phyloP scores from a whole-genome alignment of 2,888 invertebrate species.

The Drosophila colorata region DNA sequence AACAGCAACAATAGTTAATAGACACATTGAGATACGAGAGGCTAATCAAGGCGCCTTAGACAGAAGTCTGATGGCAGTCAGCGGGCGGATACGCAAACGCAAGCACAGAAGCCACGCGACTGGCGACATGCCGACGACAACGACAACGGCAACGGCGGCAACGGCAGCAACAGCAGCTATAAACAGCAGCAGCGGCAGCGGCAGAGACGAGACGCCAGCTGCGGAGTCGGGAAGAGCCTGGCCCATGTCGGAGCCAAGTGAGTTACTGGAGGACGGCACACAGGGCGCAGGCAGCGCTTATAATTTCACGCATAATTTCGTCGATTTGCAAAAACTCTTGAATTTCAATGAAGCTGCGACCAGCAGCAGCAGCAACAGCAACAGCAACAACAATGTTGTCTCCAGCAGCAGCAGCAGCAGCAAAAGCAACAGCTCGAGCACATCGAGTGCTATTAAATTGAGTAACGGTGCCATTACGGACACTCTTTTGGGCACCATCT shows the following conservation, averaged over 20 bases:
- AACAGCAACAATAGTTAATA: conserved; percentile 4
- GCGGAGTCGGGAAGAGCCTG: conserved; percentile 24
- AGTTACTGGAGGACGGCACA: conserved; percentile 33
- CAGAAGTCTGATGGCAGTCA: conserved; percentile 48
- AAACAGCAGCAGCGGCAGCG: conserved; percentile 14
- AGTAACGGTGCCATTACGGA: conserved; percentile 73
- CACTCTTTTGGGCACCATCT: conserved; percentile 74
- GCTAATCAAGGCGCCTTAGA: conserved; percentile 48
- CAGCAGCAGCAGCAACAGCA: conserved; percentile 29
- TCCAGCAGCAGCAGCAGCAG: conserved; percentile 11
- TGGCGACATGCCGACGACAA: conserved; percentile 63
- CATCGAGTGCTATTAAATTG: conserved; percentile 73
- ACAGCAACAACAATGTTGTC: conserved; percentile 14
- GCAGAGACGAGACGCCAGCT: conserved; percentile 13
- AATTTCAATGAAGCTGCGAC: conserved; percentile 49
- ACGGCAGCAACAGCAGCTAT: conserved; percentile 11
- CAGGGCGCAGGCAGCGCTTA: conserved; percentile 43
- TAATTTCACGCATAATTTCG: conserved; percentile 80
- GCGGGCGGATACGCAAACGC: conserved; percentile 67
- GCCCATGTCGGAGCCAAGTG: conserved; percentile 27
- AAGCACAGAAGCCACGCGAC: conserved; percentile 63
- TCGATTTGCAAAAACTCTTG: conserved; percentile 75
- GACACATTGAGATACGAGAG: conserved; percentile 12
- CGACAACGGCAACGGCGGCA: conserved; percentile 17
- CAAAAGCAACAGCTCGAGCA: conserved; percentile 43